Conservation (phyloP, 2,888 invertebrate species). For the Dichetophora obliterata region DNA sequence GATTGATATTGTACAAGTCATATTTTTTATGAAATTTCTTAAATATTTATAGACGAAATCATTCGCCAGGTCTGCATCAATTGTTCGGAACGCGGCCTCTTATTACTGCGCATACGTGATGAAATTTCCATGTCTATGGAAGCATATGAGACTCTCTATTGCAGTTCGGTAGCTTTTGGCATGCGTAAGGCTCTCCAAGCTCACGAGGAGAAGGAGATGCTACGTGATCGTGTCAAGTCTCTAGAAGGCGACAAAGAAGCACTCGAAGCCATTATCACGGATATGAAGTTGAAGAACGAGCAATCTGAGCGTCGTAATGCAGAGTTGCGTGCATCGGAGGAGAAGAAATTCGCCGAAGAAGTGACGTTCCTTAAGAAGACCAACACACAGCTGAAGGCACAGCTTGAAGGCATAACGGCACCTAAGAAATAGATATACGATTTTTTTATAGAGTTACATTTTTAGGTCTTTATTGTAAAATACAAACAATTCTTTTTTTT, state of each 20-base stretch:
- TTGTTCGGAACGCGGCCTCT: conserved; percentile 95
- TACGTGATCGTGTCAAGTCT: conserved; percentile 80
- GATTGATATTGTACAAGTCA: not conserved
- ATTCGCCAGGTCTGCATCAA: conserved; percentile 97
- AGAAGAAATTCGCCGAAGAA: conserved; percentile 93
- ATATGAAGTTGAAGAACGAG: conserved; percentile 81
- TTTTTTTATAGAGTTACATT: conserved; percentile 5
- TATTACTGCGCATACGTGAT: conserved; percentile 91
- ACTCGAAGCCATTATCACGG: conserved; percentile 71
- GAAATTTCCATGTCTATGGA: conserved; percentile 97
- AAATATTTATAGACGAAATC: conserved; percentile 76
- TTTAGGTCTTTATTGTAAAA: not conserved
- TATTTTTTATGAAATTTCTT: not conserved
- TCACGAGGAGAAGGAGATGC: conserved; percentile 79
- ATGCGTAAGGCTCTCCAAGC: conserved; percentile 97
- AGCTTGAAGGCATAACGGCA: conserved; percentile 94
- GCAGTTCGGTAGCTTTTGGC: conserved; percentile 97
- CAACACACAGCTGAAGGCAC: conserved; percentile 93
- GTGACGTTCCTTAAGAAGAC: conserved; percentile 93
- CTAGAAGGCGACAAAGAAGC: conserved; percentile 72
- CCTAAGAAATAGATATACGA: conserved; percentile 83
- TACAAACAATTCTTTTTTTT: no score
- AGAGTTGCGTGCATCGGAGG: conserved; percentile 88
- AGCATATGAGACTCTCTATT: conserved; percentile 96
- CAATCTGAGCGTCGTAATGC: conserved; percentile 85